These are phyloP conservation scores for Pitangus sulphuratus DNA, from an alignment of 2,797 vertebrate genomes.

Conservation along the genomic window DNA sequence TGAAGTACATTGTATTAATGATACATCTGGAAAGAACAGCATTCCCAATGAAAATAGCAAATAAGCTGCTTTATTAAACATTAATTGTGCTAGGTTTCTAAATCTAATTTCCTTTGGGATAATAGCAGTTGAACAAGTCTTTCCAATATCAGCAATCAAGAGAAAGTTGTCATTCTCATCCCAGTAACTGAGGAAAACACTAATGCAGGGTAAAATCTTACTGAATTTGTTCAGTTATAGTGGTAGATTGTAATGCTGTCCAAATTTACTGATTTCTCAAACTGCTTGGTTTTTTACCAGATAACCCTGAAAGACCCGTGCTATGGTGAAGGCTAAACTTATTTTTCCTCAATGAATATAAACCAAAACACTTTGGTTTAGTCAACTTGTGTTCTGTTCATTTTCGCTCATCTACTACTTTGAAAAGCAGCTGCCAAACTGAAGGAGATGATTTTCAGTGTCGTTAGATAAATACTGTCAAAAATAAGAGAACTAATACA, in stretches of 20 bases:
- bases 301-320: background rate
- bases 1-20: background rate
- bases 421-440: background rate
- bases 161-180: background rate
- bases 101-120: background rate
- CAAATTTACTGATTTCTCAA: background rate
- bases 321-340: background rate
- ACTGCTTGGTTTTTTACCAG: background rate
- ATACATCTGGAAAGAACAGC: background rate
- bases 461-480: background rate
- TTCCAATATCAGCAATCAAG: background rate
- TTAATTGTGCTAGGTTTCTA: background rate
- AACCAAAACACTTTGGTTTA: fast-evolving
- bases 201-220: background rate
- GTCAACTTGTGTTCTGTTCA: background rate
- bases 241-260: background rate
- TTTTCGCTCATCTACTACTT: background rate
- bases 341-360: background rate
- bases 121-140: background rate
- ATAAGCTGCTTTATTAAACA: background rate
- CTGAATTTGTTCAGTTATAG: background rate
- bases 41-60: background rate
- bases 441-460: background rate
- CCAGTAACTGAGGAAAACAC: background rate
- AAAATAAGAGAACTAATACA: background rate